A percentile compares a stretch with the other conserved stretches of the same genome.
Conservation (phyloP, 1,140 invertebrate species). For the Drosophila santomea region DNA sequence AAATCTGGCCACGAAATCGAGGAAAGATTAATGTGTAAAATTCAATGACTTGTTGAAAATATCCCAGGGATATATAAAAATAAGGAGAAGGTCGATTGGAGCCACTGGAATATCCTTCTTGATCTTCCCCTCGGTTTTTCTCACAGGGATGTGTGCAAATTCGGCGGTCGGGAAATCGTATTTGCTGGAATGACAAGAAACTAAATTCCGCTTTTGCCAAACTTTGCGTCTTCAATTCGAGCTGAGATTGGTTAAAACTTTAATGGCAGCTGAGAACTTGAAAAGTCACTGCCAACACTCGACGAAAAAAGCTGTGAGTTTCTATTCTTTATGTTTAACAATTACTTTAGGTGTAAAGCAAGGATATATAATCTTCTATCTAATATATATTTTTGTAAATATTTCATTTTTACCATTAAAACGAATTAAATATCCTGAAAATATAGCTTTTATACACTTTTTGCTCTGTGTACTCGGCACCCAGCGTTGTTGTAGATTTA, state of each 20-base stretch:
- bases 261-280: background rate
- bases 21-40: conserved; percentile 27
- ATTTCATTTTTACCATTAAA: too few relatives aligned
- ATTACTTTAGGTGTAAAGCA: too few relatives aligned
- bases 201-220: background rate
- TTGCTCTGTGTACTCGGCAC: background rate
- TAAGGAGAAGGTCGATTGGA: background rate
- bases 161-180: conserved; percentile 2
- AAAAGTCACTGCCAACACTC: background rate
- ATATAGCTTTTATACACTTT: too few relatives aligned
- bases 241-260: background rate
- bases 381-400: too few relatives aligned
- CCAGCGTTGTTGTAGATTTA: conserved; percentile 15
- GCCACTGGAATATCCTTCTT: background rate
- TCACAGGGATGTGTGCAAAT: background rate
- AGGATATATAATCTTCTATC: too few relatives aligned
- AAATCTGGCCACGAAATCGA: conserved; percentile 28
- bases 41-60: conserved; percentile 30
- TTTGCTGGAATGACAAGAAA: conserved; percentile 9
- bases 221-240: conserved; percentile 16
- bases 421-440: too few relatives aligned
- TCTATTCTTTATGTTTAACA: too few relatives aligned
- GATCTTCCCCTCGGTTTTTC: background rate
- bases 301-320: background rate
- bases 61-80: conserved; percentile 8